A percentile compares a stretch with the other conserved stretches of the same genome.
These are phyloP conservation scores for Trypoxylus dichotomus DNA, from an alignment of 1,140 invertebrate species.

Conservation along the genomic window DNA sequence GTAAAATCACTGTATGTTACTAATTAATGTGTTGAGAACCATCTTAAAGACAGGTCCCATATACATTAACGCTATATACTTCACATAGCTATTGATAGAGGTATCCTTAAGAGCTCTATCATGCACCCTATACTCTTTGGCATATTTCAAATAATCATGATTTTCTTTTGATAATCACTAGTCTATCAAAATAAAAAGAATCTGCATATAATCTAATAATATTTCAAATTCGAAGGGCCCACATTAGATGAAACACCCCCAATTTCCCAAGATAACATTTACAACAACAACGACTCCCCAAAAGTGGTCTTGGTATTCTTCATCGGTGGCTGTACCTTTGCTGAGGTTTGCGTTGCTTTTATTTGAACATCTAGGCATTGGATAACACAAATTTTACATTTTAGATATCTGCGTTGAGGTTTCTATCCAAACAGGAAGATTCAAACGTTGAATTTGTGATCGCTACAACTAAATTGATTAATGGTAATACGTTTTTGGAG, in stretches of 20 bases:
- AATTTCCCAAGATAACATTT: slow-evolving; percentile 15
- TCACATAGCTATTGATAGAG: no score
- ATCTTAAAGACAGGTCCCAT: no score
- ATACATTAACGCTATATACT: no score
- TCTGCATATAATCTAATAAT: no score
- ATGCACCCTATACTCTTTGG: no score
- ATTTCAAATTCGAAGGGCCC: slow-evolving; percentile 50
- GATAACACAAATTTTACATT: neutral
- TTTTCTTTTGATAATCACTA: no score
- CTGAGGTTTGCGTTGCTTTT: slow-evolving; percentile 61
- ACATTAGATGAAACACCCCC: slow-evolving; percentile 60
- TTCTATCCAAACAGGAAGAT: slow-evolving; percentile 90
- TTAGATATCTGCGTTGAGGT: slow-evolving; percentile 84
- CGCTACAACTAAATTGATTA: slow-evolving; percentile 91
- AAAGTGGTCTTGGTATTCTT: slow-evolving; percentile 91
- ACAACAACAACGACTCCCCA: slow-evolving; percentile 62
- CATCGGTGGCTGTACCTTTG: slow-evolving; percentile 94
- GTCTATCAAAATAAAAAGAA: no score
- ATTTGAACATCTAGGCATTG: neutral
- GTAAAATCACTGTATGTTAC: no score
- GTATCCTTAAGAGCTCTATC: no score
- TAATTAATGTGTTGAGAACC: no score
- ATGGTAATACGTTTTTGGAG: slow-evolving; percentile 80
- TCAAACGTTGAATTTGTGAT: slow-evolving; percentile 90
- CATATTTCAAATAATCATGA: no score